Percentiles rank a stretch among this genome's conserved stretches.
Evolutionary conservation across 2,797 vertebrate genomes (phyloP).

Genomic region (Anguilla marmorata): DNA sequence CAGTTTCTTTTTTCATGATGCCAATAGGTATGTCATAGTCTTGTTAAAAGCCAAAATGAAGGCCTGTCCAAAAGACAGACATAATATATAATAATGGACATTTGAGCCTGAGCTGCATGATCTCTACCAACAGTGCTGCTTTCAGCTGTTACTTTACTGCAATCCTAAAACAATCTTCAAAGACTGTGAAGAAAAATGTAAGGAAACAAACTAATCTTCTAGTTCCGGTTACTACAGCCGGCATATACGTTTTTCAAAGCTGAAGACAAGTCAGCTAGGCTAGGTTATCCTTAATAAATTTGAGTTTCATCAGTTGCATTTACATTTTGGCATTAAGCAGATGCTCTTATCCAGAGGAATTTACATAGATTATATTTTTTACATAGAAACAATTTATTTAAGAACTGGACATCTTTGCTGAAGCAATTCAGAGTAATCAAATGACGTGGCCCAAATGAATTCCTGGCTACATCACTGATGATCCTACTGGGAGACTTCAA

Average conservation of each 20-base stretch:
- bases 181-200: neutral
- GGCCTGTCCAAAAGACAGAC: neutral
- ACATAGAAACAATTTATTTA: too few species aligned
- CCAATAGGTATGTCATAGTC: neutral
- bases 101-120: neutral
- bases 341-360: neutral
- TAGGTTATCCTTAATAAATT: neutral
- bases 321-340: neutral
- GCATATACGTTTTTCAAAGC: neutral
- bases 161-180: neutral
- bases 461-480: neutral
- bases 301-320: neutral
- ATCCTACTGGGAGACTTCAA: neutral
- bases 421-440: neutral
- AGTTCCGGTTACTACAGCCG: neutral
- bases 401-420: neutral
- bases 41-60: neutral
- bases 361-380: neutral
- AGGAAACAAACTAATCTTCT: neutral
- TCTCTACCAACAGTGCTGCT: neutral
- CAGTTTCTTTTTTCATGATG: neutral
- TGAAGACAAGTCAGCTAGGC: neutral
- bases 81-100: neutral
- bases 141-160: neutral
- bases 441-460: neutral